phyloP scores from a whole-genome alignment of 2,888 invertebrate species.

The Tethea ocularis region DNA sequence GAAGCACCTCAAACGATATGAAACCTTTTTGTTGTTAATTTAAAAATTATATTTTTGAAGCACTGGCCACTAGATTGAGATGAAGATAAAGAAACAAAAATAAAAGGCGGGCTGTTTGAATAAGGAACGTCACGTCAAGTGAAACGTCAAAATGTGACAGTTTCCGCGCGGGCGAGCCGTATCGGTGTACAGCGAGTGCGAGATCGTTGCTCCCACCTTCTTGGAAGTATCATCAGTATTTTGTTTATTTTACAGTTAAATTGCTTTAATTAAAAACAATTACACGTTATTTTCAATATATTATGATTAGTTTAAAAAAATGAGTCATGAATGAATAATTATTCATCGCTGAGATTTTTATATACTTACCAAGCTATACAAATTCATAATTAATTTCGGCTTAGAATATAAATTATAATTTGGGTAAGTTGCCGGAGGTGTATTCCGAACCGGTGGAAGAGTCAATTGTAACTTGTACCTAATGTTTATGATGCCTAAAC shows the following conservation, averaged over 20 bases:
- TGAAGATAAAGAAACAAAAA: conserved; percentile 74
- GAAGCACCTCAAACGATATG: conserved; percentile 44
- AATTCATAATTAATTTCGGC: too few relatives aligned
- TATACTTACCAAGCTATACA: too few relatives aligned
- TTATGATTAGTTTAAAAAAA: conserved; percentile 11
- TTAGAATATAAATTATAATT: too few relatives aligned
- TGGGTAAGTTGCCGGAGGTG: too few relatives aligned
- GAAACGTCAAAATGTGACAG: conserved; percentile 82
- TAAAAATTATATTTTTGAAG: conserved; percentile 51
- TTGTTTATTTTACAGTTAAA: conserved; percentile 48
- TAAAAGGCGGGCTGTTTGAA: conserved; percentile 79
- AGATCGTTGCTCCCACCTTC: conserved; percentile 71
- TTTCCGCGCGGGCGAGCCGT: conserved; percentile 76
- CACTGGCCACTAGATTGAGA: conserved; percentile 63
- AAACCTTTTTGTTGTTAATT: conserved; percentile 57
- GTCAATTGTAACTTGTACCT: too few relatives aligned
- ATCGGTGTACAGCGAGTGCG: conserved; percentile 29
- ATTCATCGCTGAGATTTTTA: neutral
- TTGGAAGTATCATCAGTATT: conserved; percentile 64
- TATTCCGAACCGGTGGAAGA: too few relatives aligned
- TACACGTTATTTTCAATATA: too few relatives aligned
- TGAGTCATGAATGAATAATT: neutral
- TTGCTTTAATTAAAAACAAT: conserved; percentile 44
- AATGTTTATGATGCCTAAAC: too few relatives aligned
- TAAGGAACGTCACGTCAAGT: conserved; percentile 80